Evolutionary conservation across 2,113 vertebrate species (phyloP), one percentile per base, ranked within the genome.

Genomic region (Amphiprion percula): DNA sequence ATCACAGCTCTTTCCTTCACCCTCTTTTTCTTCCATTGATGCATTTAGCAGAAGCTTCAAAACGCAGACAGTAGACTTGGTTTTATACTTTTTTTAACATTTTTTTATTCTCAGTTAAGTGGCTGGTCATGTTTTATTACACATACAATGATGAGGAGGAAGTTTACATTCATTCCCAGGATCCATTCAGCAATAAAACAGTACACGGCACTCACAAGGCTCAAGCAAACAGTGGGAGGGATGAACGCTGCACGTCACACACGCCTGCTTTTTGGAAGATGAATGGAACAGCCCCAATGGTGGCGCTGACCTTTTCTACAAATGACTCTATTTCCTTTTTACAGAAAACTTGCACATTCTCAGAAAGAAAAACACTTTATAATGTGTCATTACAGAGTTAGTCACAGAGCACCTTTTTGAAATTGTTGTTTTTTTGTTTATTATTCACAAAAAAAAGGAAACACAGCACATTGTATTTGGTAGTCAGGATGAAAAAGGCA

Each of bases 31-130:
- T 15, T 2, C 15, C 30, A 23, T 41, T 26, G 19, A 23, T 33
- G 23, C n/a, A 8, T 67, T 37, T 66, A 24, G 26, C n/a, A 85
- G 47, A 30, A 74, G 30, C 39, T 70, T 7, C 61, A 68, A 37
- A 21, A 44, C 17, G 10, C 50, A 41, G 73, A 49, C 21, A 50
- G 41, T 69, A 30, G 24, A 77, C 67, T 26, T 70, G 77, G 69
- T 86, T 90, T 88, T 70, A 77, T 88, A 1, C 64, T 81, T 79
- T 46, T 7, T 84, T 89, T 83, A 74, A 74, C 74, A 56, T 74
- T 73, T 82, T 71, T 93, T 91, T 84, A 89, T 89, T 92, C 89
- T 88, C 87, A 88, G 93, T 92, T 94, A 93, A 93, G 86, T 89
- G 88, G 91, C 93, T 83, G 90, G 87, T 92, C 85, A 80, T 83